Evolutionary conservation across 2,888 invertebrate genomes (phyloP).

Genomic region (Cantharis rustica): DNA sequence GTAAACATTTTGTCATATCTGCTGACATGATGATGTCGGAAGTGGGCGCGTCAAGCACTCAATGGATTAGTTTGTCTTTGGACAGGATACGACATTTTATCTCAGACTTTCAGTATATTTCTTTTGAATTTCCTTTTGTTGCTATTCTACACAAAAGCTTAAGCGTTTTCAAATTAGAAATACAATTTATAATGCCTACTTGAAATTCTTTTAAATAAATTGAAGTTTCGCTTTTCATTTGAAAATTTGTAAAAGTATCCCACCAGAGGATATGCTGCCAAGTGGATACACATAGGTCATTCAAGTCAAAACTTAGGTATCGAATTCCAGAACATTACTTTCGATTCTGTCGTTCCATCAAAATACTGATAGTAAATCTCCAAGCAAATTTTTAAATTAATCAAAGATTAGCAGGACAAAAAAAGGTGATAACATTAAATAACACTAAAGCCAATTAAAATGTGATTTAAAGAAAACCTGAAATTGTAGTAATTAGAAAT

Average conservation of each 20-base stretch:
- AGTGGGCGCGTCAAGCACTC: conserved; percentile 30
- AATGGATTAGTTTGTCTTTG: conserved; percentile 22
- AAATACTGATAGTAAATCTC: not conserved
- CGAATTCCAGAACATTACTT: not conserved
- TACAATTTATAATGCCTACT: not conserved
- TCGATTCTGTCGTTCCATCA: not conserved
- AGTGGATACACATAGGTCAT: not conserved
- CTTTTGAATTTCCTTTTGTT: not conserved
- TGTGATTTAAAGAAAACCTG: not conserved
- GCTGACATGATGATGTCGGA: conserved; percentile 18
- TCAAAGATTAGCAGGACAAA: no score
- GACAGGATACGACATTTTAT: not conserved
- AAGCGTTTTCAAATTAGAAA: not conserved
- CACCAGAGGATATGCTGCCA: not conserved
- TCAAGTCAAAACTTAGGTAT: not conserved
- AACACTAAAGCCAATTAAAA: not conserved
- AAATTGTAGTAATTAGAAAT: not conserved
- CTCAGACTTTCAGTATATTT: not conserved
- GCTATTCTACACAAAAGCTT: not conserved
- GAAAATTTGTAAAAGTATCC: not conserved
- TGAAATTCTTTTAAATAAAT: not conserved
- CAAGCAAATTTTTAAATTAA: not conserved
- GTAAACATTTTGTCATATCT: conserved; percentile 22
- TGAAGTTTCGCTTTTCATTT: not conserved
- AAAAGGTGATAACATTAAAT: no score